Conservation (phyloP, 1,140 invertebrate species). For the Galleria mellonella region DNA sequence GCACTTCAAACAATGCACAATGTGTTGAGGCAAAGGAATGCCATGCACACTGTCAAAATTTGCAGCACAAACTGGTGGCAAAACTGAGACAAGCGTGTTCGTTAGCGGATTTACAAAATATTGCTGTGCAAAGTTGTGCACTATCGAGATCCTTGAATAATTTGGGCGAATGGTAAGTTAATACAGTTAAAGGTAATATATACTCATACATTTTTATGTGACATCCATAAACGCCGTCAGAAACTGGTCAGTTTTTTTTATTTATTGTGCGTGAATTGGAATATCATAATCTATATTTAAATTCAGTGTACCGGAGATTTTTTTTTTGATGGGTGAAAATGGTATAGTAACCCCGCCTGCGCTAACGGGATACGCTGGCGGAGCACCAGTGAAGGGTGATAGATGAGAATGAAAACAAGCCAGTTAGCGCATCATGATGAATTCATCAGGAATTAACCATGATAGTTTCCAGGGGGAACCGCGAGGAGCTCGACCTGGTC, state of each 20-base stretch:
- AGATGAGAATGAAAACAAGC: too few species aligned
- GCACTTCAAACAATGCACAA: too few species aligned
- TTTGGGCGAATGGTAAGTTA: constrained; percentile 36
- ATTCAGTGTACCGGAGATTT: too few species aligned
- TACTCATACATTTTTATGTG: neutral
- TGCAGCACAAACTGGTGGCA: constrained; percentile 44
- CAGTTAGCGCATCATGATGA: too few species aligned
- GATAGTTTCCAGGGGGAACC: too few species aligned
- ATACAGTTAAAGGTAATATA: neutral
- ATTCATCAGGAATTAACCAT: too few species aligned
- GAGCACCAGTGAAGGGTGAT: too few species aligned
- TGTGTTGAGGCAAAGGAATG: constrained; percentile 17
- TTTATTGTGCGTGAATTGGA: neutral
- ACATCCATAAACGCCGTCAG: neutral
- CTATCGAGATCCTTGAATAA: constrained; percentile 43
- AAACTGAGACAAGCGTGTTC: constrained; percentile 47
- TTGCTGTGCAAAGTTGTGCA: constrained; percentile 18
- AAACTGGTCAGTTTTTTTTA: neutral
- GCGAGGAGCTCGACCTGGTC: too few species aligned
- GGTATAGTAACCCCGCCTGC: too few species aligned
- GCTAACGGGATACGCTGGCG: too few species aligned
- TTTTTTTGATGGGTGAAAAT: too few species aligned
- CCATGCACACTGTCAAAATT: constrained; percentile 21
- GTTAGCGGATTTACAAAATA: constrained; percentile 44
- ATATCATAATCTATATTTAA: neutral